phyloP scores from a whole-genome alignment of 2,797 vertebrate species.

The Gastrophryne carolinensis region DNA sequence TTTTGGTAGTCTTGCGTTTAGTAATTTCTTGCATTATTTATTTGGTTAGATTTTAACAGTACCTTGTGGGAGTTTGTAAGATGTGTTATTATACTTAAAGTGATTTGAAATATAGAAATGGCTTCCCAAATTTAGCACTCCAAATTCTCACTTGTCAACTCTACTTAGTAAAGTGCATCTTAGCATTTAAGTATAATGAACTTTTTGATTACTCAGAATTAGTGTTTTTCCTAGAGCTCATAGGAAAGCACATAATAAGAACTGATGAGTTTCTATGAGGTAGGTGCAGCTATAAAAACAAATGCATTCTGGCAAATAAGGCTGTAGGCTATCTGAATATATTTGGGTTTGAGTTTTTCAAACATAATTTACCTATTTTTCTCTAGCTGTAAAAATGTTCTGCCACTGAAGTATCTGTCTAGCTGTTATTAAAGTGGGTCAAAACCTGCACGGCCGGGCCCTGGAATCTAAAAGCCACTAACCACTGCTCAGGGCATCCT shows the following conservation, averaged over 20 bases:
- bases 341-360: too few species aligned
- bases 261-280: not conserved
- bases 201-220: constrained; percentile 19
- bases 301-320: too few species aligned
- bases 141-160: not conserved
- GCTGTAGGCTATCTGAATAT: too few species aligned
- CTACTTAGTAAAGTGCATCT: not conserved
- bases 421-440: too few species aligned
- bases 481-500: too few species aligned
- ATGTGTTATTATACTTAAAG: not conserved
- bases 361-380: too few species aligned
- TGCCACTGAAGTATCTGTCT: too few species aligned
- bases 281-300: constrained; percentile 16
- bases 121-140: constrained; percentile 1
- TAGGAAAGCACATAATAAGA: constrained; percentile 27
- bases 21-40: constrained; percentile 12
- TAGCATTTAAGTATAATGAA: constrained; percentile 16
- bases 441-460: too few species aligned
- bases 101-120: constrained; percentile 22
- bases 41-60: constrained; percentile 9
- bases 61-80: not conserved
- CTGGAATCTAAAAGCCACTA: too few species aligned
- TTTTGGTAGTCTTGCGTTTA: not conserved
- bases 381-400: too few species aligned
- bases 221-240: not conserved